Evolutionary conservation across 1,140 invertebrate species (phyloP).

Genomic region (Drosophila sulfurigaster): DNA sequence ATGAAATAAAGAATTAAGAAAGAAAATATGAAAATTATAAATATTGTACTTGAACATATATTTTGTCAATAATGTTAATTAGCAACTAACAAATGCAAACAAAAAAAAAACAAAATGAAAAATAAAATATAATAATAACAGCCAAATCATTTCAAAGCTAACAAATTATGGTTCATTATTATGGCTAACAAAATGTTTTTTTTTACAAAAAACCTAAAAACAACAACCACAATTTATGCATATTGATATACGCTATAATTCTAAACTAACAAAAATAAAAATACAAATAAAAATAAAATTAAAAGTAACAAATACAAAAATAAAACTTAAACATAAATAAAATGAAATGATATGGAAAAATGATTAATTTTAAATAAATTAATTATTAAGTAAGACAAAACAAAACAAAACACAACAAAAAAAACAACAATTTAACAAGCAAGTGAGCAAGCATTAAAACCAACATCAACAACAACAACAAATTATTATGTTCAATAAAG

Average conservation of each 20-base stretch:
- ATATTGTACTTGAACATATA: slow-evolving; percentile 67
- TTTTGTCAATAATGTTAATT: slow-evolving; percentile 83
- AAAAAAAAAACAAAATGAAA: slow-evolving; percentile 36
- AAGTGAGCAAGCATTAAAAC: slow-evolving; percentile 80
- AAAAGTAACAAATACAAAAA: slow-evolving; percentile 1
- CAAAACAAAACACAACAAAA: slow-evolving; percentile 4
- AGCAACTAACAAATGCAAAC: slow-evolving; percentile 55
- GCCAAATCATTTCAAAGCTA: slow-evolving; percentile 46
- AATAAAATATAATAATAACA: slow-evolving; percentile 1
- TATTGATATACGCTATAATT: slow-evolving; percentile 76
- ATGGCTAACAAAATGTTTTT: slow-evolving; percentile 50
- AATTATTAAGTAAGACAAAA: slow-evolving; percentile 68
- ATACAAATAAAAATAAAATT: slow-evolving; percentile 18
- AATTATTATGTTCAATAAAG: slow-evolving; percentile 83
- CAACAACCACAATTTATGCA: slow-evolving; percentile 60
- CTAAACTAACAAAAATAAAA: slow-evolving; percentile 56
- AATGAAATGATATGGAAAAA: slow-evolving; percentile 29
- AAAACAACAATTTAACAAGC: slow-evolving; percentile 58
- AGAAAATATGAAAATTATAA: slow-evolving; percentile 32
- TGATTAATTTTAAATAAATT: slow-evolving; percentile 68
- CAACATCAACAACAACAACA: slow-evolving; percentile 63
- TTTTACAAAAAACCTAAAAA: slow-evolving; percentile 38
- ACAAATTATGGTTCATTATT: slow-evolving; percentile 50
- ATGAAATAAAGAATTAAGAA: slow-evolving; percentile 21
- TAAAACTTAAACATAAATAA: slow-evolving; percentile 35